Evolutionary conservation across 1,140 invertebrate genomes (phyloP).

Genomic region (Dinothrombium tinctorium): DNA sequence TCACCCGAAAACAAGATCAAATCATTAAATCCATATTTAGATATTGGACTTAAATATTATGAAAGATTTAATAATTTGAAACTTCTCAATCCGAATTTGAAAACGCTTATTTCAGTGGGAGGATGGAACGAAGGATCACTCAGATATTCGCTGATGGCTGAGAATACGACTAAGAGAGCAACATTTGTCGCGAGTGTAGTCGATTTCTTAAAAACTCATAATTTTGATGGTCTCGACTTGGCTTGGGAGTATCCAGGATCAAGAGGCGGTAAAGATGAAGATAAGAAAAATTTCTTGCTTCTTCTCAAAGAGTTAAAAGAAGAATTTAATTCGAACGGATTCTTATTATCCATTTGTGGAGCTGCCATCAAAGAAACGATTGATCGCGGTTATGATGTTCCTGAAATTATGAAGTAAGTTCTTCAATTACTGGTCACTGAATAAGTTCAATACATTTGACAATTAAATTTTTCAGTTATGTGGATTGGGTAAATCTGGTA

Average conservation of each 20-base stretch:
- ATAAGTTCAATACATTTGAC: no score
- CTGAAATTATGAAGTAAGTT: no score
- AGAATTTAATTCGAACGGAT: conserved; percentile 26
- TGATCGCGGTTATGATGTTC: conserved; percentile 45
- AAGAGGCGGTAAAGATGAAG: conserved; percentile 59
- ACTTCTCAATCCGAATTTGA: conserved; percentile 72
- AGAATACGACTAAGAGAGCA: conserved; percentile 39
- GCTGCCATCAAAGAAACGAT: conserved; percentile 29
- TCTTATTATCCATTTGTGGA: conserved; percentile 30
- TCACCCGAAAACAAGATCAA: conserved; percentile 66
- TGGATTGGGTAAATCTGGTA: no score
- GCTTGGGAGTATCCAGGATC: conserved; percentile 90
- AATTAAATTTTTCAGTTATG: no score
- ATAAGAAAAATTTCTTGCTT: conserved; percentile 7
- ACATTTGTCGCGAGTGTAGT: conserved; percentile 56
- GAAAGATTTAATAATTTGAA: conserved; percentile 82
- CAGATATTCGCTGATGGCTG: conserved; percentile 58
- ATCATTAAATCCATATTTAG: conserved; percentile 79
- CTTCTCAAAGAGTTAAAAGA: conserved; percentile 3
- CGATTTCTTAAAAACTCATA: conserved; percentile 64
- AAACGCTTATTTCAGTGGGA: conserved; percentile 74
- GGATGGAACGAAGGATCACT: conserved; percentile 87
- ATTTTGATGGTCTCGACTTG: conserved; percentile 84
- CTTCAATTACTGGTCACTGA: no score
- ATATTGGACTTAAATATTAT: conserved; percentile 78